These are phyloP conservation scores for Petrophora chlorosata DNA, from an alignment of 2,888 invertebrate species.

Conservation along the genomic window DNA sequence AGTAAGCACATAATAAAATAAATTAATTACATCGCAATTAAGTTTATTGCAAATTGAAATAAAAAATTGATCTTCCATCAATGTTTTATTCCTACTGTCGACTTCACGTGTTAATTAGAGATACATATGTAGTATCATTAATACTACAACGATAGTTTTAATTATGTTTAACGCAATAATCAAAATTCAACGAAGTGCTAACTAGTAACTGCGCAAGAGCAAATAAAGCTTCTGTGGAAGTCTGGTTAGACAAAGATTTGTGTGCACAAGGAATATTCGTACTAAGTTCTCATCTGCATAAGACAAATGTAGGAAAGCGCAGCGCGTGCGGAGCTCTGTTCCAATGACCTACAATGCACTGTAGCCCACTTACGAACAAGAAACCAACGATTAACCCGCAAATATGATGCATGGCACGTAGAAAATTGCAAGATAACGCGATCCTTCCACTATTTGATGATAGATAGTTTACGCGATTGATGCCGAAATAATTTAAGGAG, in stretches of 20 bases:
- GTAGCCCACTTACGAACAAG: slow-evolving; percentile 65
- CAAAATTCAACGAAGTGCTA: too few species aligned
- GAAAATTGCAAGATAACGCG: slow-evolving; percentile 50
- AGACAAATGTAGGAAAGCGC: slow-evolving; percentile 71
- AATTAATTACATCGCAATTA: too few species aligned
- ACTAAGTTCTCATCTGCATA: slow-evolving; percentile 54
- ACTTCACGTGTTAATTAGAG: slow-evolving; percentile 44
- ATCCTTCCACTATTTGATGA: slow-evolving; percentile 49
- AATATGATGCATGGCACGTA: slow-evolving; percentile 60
- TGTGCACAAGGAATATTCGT: slow-evolving; percentile 23
- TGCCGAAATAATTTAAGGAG: slow-evolving; percentile 7
- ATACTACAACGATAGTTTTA: slow-evolving; percentile 2
- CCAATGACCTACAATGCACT: slow-evolving; percentile 69
- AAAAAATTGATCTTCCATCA: slow-evolving; percentile 13
- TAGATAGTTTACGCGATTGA: slow-evolving; percentile 40
- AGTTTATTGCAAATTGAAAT: slow-evolving; percentile 7
- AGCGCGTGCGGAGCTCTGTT: slow-evolving; percentile 59
- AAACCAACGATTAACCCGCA: slow-evolving; percentile 61
- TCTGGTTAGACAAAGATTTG: slow-evolving; percentile 24
- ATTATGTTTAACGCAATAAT: slow-evolving; percentile 6
- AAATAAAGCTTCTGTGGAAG: slow-evolving; percentile 6
- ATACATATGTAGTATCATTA: slow-evolving; percentile 6
- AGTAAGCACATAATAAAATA: slow-evolving; percentile 2
- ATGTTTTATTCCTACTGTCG: slow-evolving; percentile 52
- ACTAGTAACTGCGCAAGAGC: too few species aligned